Conservation (phyloP, 2,888 invertebrate genomes). For the Theretra japonica region DNA sequence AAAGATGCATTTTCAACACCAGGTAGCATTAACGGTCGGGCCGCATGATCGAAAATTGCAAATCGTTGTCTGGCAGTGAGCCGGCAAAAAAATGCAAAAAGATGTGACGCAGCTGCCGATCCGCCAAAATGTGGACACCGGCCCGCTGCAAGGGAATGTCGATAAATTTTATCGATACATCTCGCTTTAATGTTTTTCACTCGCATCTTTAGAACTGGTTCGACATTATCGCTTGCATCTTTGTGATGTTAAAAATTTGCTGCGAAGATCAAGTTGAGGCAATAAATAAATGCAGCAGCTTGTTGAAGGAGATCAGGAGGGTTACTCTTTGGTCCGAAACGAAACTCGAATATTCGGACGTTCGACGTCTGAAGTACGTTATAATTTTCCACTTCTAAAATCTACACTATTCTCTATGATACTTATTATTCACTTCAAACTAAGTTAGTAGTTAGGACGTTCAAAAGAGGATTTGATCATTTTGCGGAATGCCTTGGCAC, state of each 20-base stretch:
- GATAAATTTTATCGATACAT: conserved; percentile 40
- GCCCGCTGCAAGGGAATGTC: conserved; percentile 23
- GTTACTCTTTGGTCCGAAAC: too few species aligned
- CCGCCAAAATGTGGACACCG: conserved; percentile 34
- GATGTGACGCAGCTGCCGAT: conserved; percentile 65
- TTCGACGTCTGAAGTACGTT: too few species aligned
- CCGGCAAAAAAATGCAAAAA: conserved; percentile 62
- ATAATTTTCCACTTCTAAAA: too few species aligned
- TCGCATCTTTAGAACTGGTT: conserved; percentile 39
- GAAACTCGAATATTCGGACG: too few species aligned
- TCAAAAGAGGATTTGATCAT: too few species aligned
- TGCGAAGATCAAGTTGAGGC: neutral
- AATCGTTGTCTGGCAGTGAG: conserved; percentile 59
- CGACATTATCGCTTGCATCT: conserved; percentile 26
- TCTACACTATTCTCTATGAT: too few species aligned
- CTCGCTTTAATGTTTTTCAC: conserved; percentile 14
- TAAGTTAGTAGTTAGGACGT: too few species aligned
- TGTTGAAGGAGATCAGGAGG: too few species aligned
- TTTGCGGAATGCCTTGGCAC: too few species aligned
- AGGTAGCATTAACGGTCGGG: conserved; percentile 39
- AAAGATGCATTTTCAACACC: conserved; percentile 18
- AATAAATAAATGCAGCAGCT: neutral
- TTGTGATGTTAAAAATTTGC: neutral
- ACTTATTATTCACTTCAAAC: too few species aligned
- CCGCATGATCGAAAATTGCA: conserved; percentile 65